Conservation (phyloP, 2,797 vertebrate species). For the Clangula hyemalis region DNA sequence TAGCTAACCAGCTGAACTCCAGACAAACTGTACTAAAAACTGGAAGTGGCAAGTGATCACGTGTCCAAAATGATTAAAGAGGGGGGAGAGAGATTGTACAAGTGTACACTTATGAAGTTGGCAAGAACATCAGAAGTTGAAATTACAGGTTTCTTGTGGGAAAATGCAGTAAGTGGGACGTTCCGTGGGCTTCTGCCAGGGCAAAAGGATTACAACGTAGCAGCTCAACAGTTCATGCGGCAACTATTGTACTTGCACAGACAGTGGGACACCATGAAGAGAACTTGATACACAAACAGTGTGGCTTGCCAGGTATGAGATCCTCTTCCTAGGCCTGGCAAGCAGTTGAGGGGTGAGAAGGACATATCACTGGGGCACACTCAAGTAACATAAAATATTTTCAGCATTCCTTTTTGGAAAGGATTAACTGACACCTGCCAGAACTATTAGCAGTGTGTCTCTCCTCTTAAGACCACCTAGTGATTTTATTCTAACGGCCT, state of each 20-base stretch:
- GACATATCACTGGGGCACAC: not conserved
- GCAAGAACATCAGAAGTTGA: not conserved
- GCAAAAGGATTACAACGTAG: not conserved
- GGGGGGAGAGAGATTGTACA: not conserved
- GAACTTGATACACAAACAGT: not conserved
- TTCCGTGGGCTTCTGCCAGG: not conserved
- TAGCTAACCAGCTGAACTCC: not conserved
- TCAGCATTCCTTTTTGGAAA: not conserved
- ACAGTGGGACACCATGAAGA: not conserved
- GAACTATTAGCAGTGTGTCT: not conserved
- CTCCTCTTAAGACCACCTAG: not conserved
- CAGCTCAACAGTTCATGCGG: not conserved
- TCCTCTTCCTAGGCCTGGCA: not conserved
- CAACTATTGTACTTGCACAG: rapidly evolving
- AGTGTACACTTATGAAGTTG: not conserved
- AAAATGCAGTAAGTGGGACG: not conserved
- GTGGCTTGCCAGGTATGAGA: not conserved
- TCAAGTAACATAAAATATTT: not conserved
- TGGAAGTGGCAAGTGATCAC: not conserved
- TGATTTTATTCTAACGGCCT: not conserved
- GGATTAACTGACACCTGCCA: not conserved
- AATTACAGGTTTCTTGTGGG: not conserved
- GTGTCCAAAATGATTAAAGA: not conserved
- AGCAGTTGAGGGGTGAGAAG: not conserved
- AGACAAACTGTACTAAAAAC: not conserved